These are phyloP conservation scores for Diarsia rubi DNA, from an alignment of 2,888 invertebrate genomes.

Conservation along the genomic window DNA sequence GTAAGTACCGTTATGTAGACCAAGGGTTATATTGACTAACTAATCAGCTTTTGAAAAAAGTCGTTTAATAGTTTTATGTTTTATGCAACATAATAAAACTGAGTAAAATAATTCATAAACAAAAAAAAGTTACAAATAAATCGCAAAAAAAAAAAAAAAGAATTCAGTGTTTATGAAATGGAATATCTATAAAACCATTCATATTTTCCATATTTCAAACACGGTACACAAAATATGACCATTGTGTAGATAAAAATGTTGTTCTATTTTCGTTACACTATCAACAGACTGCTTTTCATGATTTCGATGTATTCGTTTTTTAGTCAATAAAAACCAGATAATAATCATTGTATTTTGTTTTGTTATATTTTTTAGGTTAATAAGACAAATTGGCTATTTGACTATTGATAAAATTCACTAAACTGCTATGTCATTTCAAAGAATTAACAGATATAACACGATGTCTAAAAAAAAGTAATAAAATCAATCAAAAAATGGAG, in stretches of 20 bases:
- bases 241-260: conserved; percentile 32
- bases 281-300: neutral
- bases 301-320: neutral
- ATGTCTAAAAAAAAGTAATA: too few relatives aligned
- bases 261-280: conserved; percentile 8
- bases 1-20: neutral
- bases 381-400: too few relatives aligned
- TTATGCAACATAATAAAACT: neutral
- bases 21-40: neutral
- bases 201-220: conserved; percentile 41
- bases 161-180: conserved; percentile 41
- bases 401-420: too few relatives aligned
- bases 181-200: conserved; percentile 35
- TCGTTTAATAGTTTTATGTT: neutral
- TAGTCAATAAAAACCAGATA: neutral
- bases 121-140: conserved; percentile 5
- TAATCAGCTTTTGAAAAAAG: neutral
- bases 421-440: too few relatives aligned
- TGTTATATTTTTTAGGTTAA: neutral
- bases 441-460: too few relatives aligned
- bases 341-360: neutral
- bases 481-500: too few relatives aligned
- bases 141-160: conserved; percentile 3
- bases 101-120: conserved; percentile 6
- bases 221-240: conserved; percentile 8